These are phyloP conservation scores for Lophura swinhoii DNA, from an alignment of 2,797 vertebrate species.

Conservation along the genomic window DNA sequence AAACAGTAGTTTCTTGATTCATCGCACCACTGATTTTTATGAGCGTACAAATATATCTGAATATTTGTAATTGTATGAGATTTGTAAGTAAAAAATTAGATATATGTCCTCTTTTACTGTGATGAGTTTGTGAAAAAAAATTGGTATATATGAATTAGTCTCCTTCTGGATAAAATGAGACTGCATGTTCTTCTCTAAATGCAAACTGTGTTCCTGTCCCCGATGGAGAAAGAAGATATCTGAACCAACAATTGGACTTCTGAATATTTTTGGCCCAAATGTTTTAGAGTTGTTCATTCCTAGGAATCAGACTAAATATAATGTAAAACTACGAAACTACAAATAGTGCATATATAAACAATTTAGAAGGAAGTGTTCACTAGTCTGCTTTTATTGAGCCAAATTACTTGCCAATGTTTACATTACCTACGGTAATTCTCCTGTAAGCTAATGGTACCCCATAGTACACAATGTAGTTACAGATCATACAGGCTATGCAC, in stretches of 20 bases:
- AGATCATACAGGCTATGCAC: fast-evolving
- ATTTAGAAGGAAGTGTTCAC: neutral
- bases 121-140: neutral
- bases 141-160: neutral
- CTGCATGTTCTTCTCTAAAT: neutral
- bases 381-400: neutral
- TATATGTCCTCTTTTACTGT: neutral
- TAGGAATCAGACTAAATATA: neutral
- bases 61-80: neutral
- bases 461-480: neutral
- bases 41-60: neutral
- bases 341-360: neutral
- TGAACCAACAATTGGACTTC: neutral
- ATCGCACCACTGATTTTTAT: neutral
- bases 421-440: neutral
- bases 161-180: neutral
- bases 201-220: neutral
- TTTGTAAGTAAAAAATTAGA: neutral
- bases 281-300: neutral
- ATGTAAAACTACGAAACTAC: neutral
- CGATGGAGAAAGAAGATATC: neutral
- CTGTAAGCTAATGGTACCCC: neutral
- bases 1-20: neutral
- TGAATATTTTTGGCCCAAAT: neutral
- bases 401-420: neutral